Conservation (phyloP, 2,797 vertebrate species). For the Rhynchotus rufescens region DNA sequence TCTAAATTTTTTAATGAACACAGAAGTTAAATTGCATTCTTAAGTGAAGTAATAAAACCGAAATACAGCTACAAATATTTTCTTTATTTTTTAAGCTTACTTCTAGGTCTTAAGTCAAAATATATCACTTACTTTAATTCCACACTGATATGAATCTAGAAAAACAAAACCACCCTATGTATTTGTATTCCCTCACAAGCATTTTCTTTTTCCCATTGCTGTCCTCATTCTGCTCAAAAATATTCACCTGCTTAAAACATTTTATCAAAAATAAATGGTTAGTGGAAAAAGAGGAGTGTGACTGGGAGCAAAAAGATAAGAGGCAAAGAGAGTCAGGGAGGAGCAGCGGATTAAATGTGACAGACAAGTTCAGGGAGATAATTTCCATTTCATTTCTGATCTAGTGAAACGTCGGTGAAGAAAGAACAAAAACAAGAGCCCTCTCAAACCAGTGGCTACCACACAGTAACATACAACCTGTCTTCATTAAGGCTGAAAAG, state of each 20-base stretch:
- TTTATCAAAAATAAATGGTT: constrained; percentile 29
- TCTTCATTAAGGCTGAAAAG: background rate
- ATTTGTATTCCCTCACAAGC: background rate
- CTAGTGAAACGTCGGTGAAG: background rate
- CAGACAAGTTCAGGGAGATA: constrained; percentile 36
- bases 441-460: background rate
- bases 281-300: constrained; percentile 23
- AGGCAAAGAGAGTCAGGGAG: background rate
- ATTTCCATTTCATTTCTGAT: constrained; percentile 43
- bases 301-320: background rate
- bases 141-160: background rate
- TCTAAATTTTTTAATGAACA: background rate
- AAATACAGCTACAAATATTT: background rate
- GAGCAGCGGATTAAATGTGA: constrained; percentile 1
- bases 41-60: background rate
- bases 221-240: background rate
- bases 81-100: background rate
- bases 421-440: background rate
- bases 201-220: background rate
- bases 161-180: background rate
- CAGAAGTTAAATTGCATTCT: background rate
- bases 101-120: no score
- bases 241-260: constrained; percentile 4
- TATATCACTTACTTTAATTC: background rate
- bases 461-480: background rate